Evolutionary conservation across 1,140 invertebrate species (phyloP).

Genomic region (Zaprionus vittiger): DNA sequence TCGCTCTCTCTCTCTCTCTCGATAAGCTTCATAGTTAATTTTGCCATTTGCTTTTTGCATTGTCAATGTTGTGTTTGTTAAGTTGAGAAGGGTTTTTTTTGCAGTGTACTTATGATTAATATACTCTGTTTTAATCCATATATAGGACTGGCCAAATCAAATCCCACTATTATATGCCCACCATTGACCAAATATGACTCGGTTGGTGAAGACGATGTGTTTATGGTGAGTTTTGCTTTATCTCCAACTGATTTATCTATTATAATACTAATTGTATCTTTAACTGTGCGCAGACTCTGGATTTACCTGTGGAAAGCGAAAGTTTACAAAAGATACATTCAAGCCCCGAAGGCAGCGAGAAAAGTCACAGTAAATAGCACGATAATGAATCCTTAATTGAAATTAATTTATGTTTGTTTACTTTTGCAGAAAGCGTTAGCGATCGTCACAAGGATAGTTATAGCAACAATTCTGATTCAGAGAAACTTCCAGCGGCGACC

Average conservation of each 20-base stretch:
- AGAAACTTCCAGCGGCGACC: slow-evolving; percentile 74
- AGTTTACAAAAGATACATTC: slow-evolving; percentile 85
- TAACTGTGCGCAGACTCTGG: slow-evolving; percentile 88
- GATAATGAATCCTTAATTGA: background rate
- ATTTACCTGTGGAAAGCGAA: slow-evolving; percentile 91
- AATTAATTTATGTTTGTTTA: background rate
- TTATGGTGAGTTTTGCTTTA: slow-evolving; percentile 88
- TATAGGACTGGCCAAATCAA: slow-evolving; percentile 83
- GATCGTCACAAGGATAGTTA: slow-evolving; percentile 66
- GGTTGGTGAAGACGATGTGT: slow-evolving; percentile 92
- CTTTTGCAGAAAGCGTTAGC: slow-evolving; percentile 65
- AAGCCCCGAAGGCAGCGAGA: slow-evolving; percentile 84
- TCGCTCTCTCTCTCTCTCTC: background rate
- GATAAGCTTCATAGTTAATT: slow-evolving; percentile 45
- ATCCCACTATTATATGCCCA: slow-evolving; percentile 84
- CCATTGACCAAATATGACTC: slow-evolving; percentile 87
- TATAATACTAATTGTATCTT: background rate
- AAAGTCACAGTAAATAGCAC: slow-evolving; percentile 80
- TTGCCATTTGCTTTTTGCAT: slow-evolving; percentile 51
- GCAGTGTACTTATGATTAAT: background rate
- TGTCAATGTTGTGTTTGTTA: slow-evolving; percentile 3
- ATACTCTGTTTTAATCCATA: background rate
- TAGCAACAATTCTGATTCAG: slow-evolving; percentile 78
- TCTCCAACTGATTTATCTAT: background rate
- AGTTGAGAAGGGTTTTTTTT: background rate